phyloP scores from a whole-genome alignment of 2,888 invertebrate species.

The Drosophila neutralis region DNA sequence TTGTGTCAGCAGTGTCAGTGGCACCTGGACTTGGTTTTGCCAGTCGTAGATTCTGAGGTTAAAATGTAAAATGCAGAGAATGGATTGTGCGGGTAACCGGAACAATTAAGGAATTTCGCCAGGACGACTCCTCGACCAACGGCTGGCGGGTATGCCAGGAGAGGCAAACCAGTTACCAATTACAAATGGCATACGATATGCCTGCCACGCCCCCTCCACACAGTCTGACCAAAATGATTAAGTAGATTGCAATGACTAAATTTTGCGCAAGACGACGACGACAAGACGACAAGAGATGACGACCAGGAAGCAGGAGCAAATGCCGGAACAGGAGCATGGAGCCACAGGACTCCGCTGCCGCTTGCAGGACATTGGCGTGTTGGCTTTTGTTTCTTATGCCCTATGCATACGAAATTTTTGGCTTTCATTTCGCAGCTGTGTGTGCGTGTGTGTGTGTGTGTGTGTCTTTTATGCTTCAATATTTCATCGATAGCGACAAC shows the following conservation, averaged over 20 bases:
- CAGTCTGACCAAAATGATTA: constrained; percentile 73
- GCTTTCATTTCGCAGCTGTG: constrained; percentile 41
- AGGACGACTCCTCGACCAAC: constrained; percentile 41
- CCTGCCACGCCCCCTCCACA: constrained; percentile 6
- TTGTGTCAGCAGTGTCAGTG: constrained; percentile 71
- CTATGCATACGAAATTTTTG: constrained; percentile 72
- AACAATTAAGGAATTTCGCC: constrained; percentile 84
- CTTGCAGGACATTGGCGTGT: constrained; percentile 59
- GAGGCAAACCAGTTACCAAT: constrained; percentile 60
- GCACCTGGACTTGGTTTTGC: constrained; percentile 75
- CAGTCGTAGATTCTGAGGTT: constrained; percentile 76
- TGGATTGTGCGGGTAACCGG: constrained; percentile 84
- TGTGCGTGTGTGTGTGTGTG: not conserved
- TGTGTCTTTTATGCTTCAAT: constrained; percentile 47
- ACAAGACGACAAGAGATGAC: constrained; percentile 46
- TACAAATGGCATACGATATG: constrained; percentile 64
- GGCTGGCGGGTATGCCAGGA: constrained; percentile 14
- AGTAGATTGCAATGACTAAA: constrained; percentile 80
- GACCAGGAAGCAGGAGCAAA: constrained; percentile 14
- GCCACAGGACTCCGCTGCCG: not conserved
- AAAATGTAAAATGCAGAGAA: constrained; percentile 82
- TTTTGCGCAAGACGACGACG: constrained; percentile 65
- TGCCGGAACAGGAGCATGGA: not conserved
- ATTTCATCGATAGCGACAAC: constrained; percentile 70
- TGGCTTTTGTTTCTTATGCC: constrained; percentile 76